Conservation (phyloP, 1,140 invertebrate species). For the Littorina saxatilis region DNA sequence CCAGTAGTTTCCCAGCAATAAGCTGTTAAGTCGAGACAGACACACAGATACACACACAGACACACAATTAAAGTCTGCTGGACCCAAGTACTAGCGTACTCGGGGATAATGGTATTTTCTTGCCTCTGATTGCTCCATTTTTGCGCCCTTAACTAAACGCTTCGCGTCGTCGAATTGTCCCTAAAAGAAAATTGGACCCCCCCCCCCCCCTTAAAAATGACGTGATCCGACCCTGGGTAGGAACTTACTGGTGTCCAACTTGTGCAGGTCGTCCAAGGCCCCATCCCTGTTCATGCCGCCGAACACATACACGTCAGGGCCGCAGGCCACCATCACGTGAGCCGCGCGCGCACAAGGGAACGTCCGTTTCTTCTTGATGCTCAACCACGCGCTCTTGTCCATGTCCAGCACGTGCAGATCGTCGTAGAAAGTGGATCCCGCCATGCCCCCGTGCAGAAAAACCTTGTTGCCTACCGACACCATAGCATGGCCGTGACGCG, state of each 20-base stretch:
- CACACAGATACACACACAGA: too few relatives aligned
- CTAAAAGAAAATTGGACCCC: too few relatives aligned
- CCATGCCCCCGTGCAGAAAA: constrained; percentile 75
- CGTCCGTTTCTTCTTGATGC: constrained; percentile 66
- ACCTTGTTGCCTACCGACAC: constrained; percentile 67
- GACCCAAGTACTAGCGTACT: too few relatives aligned
- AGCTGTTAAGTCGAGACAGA: too few relatives aligned
- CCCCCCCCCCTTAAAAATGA: too few relatives aligned
- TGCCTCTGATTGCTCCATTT: too few relatives aligned
- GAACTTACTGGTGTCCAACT: constrained; percentile 70
- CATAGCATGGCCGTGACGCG: constrained; percentile 75
- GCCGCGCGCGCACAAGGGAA: constrained; percentile 70
- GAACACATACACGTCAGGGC: constrained; percentile 70
- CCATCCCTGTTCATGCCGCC: constrained; percentile 74
- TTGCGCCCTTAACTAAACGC: too few relatives aligned
- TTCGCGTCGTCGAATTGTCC: too few relatives aligned
- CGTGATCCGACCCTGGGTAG: too few relatives aligned
- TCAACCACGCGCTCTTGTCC: constrained; percentile 67
- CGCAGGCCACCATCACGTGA: constrained; percentile 66
- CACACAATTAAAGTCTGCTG: too few relatives aligned
- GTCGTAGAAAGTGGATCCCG: constrained; percentile 72
- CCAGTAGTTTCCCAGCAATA: too few relatives aligned
- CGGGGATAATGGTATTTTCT: too few relatives aligned
- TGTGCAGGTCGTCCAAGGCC: constrained; percentile 73
- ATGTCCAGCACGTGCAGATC: constrained; percentile 74